Evolutionary conservation across 1,140 invertebrate genomes (phyloP), one percentile per base, ranked within the genome.

Genomic region (Musca vetustissima): DNA sequence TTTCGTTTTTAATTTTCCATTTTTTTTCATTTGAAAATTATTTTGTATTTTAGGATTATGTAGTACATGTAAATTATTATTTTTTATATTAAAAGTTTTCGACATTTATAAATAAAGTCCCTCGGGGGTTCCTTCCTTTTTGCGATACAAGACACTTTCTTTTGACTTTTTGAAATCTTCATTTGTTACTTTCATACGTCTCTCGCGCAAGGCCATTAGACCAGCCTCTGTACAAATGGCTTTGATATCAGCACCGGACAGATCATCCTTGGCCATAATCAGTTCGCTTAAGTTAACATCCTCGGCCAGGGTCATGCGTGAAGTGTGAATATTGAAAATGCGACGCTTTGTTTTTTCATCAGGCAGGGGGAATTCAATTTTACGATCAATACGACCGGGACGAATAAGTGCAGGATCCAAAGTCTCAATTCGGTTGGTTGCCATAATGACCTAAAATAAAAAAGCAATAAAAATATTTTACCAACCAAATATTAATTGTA

Each of bases 161-260:
- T 99, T 99, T 1, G 98, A 98, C 83, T 99, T 99, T 80, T 95
- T 95, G 82, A 99, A 99, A 84, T 99, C 98, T 84, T 99, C 98
- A 86, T 97, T 98, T 28, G 96, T 99, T 14, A 99, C 98, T 85
- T 98, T 98, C 98, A 99, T 99, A 74, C 98, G 89, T 67, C 98
- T 88, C 84, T 99, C 98, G 74, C 98, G 85, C 28, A 99, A 83
- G 22, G 98, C 98, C 91, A 99, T 94, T 17, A 99, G 84, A 72
- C 98, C 98, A 68, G 97, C 98, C 87, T 99, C 98, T 9, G 98
- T 99, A 84, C 98, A 99, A 79, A 99, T 99, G n/a, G 98, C 98
- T 93, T 94, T 94, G 71, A 94, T 94, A 80, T 94, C 92, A 75
- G 98, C 98, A 22, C 98, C 98, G 59, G 97, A 99, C 0, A 99